A percentile compares a stretch with the other conserved stretches of the same genome.
phyloP scores from a whole-genome alignment of 2,797 vertebrate species.

The Leucoraja ocellata region DNA sequence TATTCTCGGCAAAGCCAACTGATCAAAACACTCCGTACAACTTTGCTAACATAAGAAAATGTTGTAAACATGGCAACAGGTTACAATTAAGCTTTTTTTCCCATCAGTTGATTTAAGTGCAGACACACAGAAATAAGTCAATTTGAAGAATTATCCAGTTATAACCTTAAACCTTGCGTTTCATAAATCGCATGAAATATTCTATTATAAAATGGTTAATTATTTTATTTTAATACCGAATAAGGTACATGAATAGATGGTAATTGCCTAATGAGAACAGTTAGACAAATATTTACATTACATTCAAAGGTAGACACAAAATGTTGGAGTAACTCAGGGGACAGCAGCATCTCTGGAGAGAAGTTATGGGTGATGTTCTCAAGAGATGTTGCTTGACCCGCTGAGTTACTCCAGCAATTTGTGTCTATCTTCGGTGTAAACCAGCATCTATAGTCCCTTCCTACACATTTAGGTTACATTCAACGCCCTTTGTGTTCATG shows the following conservation, averaged over 20 bases:
- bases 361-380: too few relatives aligned
- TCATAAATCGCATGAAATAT: not conserved
- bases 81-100: not conserved
- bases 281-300: not conserved
- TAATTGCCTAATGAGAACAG: constrained; percentile 12
- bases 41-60: not conserved
- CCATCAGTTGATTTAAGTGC: not conserved
- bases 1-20: not conserved
- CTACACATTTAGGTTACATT: not conserved
- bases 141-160: not conserved
- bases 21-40: not conserved
- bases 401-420: too few relatives aligned
- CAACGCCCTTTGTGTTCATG: not conserved
- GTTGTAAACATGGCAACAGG: not conserved
- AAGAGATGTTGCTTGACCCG: too few relatives aligned
- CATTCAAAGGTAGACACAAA: too few relatives aligned
- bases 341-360: too few relatives aligned
- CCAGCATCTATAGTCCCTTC: too few relatives aligned
- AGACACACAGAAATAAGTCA: not conserved
- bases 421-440: too few relatives aligned
- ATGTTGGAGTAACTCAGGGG: too few relatives aligned
- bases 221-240: not conserved
- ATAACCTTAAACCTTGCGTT: not conserved
- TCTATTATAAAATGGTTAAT: not conserved
- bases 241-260: not conserved